Percentiles rank a stretch among this genome's conserved stretches.
These are phyloP conservation scores for Chaenogobius annularis DNA, from an alignment of 2,113 vertebrate species.

Conservation along the genomic window DNA sequence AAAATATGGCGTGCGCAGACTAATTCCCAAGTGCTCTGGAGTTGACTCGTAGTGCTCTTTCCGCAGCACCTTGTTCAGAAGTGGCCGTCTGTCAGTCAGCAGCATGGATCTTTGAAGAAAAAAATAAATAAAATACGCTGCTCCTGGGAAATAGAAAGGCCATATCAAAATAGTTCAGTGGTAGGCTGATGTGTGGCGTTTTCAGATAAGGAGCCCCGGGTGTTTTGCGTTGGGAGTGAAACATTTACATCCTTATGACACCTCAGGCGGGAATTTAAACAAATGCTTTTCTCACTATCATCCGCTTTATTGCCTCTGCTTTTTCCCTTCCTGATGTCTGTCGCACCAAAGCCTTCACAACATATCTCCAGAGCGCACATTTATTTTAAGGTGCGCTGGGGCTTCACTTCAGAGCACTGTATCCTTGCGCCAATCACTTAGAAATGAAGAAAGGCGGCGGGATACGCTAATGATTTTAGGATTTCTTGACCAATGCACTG, in stretches of 20 bases:
- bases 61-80: constrained; percentile 15
- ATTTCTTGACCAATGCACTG: background rate
- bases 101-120: constrained; percentile 57
- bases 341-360: constrained; percentile 38
- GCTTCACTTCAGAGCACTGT: background rate
- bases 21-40: constrained; percentile 48
- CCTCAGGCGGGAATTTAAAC: constrained; percentile 64
- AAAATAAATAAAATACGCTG: background rate
- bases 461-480: background rate
- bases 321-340: background rate
- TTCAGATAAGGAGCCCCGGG: constrained; percentile 58
- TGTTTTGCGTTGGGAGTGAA: constrained; percentile 51
- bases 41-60: constrained; percentile 40
- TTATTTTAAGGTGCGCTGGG: background rate
- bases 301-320: constrained; percentile 32
- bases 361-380: constrained; percentile 36
- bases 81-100: constrained; percentile 57
- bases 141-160: constrained; percentile 53
- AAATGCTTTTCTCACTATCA: constrained; percentile 55
- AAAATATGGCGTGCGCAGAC: constrained; percentile 31
- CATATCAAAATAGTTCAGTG: constrained; percentile 56
- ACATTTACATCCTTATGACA: constrained; percentile 65
- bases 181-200: constrained; percentile 44
- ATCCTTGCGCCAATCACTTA: background rate
- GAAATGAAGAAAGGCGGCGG: background rate